Evolutionary conservation across 2,797 vertebrate species (phyloP), one percentile per base, ranked within the genome.

Genomic region (Muraenolepis orangiensis): DNA sequence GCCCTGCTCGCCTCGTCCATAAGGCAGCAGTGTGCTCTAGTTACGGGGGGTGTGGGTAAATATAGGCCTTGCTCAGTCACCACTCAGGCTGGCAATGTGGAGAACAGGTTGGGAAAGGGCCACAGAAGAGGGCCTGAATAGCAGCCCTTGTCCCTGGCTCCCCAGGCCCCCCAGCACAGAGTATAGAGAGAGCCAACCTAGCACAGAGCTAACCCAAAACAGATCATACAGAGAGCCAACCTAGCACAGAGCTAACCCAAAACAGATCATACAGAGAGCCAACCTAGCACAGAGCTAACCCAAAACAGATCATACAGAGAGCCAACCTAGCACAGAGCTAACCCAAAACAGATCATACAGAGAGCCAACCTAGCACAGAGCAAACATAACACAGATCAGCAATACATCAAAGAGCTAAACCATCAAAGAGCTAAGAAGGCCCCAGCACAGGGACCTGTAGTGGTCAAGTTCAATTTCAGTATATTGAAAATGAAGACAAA

Each of bases 11-110:
- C 28, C 74, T 82, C 75, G 68, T 87, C 77, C 87, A 80, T 80
- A 77, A 88, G 81, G 78, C 82, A 85, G 84, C 40, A 0, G 78
- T 69, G 77, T 82, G 90, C 87, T 91, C 89, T 82, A 90, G 85
- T 91, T 92, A 90, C 82, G 71, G 68, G 31, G 71, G 6, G 75
- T n/a, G 29, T 14, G 66, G 12, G 86, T 87, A 92, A 91, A 92
- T 91, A 92, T 91, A 91, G 88, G 81, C 80, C 84, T 91, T 83
- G 76, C 86, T 91, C 90, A 88, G 86, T 92, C 88, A 87, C 87
- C 90, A 90, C 91, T 91, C 90, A 90, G 85, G 80, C 82, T 78
- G 83, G 83, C 87, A 90, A 88, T 81, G 76, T 84, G 87, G 81
- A 88, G 87, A 90, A 82, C 90, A 88, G 89, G 86, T 87, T 89